These are phyloP conservation scores for Neoniphon sammara DNA, from an alignment of 2,797 vertebrate species.

Conservation along the genomic window DNA sequence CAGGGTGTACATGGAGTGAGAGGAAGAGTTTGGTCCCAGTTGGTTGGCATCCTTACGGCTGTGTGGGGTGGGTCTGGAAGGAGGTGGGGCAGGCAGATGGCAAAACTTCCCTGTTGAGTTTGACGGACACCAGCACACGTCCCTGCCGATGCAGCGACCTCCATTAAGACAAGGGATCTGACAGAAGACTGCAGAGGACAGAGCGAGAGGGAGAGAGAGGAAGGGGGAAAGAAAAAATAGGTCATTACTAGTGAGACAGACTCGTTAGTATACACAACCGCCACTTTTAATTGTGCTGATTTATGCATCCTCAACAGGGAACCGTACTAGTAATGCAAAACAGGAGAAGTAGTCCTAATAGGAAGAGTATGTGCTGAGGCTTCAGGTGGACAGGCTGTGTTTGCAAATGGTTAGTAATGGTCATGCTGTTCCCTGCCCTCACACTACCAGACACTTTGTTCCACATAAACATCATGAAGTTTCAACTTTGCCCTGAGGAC, in stretches of 20 bases:
- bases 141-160: constrained; percentile 91
- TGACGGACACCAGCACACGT: constrained; percentile 92
- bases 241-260: constrained; percentile 29
- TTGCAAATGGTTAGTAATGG: constrained; percentile 55
- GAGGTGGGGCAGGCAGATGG: constrained; percentile 84
- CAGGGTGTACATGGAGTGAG: constrained; percentile 89
- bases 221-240: background rate
- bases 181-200: constrained; percentile 88
- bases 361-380: constrained; percentile 54
- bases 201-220: constrained; percentile 6
- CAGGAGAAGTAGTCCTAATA: constrained; percentile 52
- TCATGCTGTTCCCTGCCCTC: constrained; percentile 47
- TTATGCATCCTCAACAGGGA: constrained; percentile 52
- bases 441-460: constrained; percentile 47
- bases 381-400: constrained; percentile 56
- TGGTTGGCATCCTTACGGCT: constrained; percentile 67
- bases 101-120: constrained; percentile 97
- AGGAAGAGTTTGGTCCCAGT: constrained; percentile 74
- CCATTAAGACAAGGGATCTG: constrained; percentile 95
- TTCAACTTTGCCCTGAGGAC: constrained; percentile 47
- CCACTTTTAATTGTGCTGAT: constrained; percentile 61
- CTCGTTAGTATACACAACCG: constrained; percentile 27
- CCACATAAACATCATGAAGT: constrained; percentile 54
- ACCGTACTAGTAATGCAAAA: constrained; percentile 56
- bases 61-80: constrained; percentile 72